Evolutionary conservation across 2,888 invertebrate genomes (phyloP).

Genomic region (Pecten maximus): DNA sequence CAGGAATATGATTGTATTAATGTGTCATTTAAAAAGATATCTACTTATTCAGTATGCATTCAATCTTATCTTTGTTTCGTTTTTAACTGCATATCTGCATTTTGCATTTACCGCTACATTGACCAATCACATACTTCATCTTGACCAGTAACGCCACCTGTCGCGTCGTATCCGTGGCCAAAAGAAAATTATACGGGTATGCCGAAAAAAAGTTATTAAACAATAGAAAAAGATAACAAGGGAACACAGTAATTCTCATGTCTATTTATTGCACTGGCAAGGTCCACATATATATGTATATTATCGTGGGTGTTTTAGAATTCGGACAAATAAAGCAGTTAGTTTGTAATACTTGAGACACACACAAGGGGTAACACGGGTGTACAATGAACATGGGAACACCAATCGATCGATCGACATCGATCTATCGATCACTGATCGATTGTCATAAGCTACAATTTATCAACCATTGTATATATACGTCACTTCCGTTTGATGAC

Average conservation of each 20-base stretch:
- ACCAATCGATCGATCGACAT: constrained; percentile 9
- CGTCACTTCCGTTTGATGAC: not conserved
- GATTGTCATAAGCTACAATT: not conserved
- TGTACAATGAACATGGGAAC: not conserved
- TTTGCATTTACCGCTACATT: no score
- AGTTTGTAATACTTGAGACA: constrained; percentile 18
- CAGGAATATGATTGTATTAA: no score
- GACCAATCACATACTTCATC: no score
- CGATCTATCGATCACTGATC: not conserved
- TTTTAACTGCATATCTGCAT: no score
- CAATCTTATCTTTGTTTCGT: no score
- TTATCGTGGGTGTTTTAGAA: constrained; percentile 19
- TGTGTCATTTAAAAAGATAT: no score
- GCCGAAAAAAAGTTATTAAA: no score
- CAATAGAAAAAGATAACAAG: not conserved
- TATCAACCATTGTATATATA: not conserved
- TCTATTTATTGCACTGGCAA: constrained; percentile 20
- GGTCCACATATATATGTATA: constrained; percentile 17
- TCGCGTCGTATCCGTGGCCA: no score
- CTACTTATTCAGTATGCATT: no score
- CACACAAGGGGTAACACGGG: not conserved
- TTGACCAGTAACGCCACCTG: no score
- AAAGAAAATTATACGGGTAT: no score
- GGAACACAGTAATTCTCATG: not conserved
- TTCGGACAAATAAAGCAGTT: constrained; percentile 31